phyloP scores from a whole-genome alignment of 2,113 vertebrate genomes.

The Proteles cristata region DNA sequence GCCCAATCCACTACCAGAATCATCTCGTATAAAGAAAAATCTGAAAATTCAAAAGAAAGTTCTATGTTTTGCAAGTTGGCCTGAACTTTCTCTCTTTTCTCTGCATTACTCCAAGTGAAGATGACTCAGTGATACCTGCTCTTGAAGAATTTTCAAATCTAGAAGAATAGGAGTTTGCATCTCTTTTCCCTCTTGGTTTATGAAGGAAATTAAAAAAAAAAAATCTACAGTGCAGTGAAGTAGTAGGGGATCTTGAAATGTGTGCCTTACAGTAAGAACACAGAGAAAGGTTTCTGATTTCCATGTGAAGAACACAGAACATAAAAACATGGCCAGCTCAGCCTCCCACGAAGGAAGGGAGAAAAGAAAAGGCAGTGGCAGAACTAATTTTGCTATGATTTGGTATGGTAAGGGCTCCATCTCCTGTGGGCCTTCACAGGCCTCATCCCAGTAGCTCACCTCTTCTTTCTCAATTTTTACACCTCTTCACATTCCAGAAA shows the following conservation, averaged over 20 bases:
- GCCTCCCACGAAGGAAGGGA: neutral
- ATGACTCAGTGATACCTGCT: neutral
- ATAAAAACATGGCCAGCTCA: neutral
- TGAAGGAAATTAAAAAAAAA: neutral
- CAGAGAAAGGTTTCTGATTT: neutral
- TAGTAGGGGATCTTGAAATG: neutral
- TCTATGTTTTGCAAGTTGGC: neutral
- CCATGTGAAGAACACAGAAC: neutral
- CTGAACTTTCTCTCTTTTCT: neutral
- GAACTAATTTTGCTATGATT: neutral
- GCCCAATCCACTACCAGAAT: neutral
- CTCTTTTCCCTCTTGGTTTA: neutral
- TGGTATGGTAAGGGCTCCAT: neutral
- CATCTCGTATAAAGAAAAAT: neutral
- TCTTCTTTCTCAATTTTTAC: neutral
- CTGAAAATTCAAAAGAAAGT: neutral
- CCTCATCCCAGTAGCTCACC: accelerated
- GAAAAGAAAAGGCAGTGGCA: neutral
- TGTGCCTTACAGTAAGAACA: neutral
- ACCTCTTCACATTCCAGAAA: neutral
- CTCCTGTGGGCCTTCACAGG: neutral
- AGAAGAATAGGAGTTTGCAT: neutral
- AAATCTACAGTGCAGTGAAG: neutral
- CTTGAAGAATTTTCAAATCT: neutral
- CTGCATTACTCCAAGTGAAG: neutral